Conservation (phyloP, 2,888 invertebrate species). For the Aricia artaxerxes region DNA sequence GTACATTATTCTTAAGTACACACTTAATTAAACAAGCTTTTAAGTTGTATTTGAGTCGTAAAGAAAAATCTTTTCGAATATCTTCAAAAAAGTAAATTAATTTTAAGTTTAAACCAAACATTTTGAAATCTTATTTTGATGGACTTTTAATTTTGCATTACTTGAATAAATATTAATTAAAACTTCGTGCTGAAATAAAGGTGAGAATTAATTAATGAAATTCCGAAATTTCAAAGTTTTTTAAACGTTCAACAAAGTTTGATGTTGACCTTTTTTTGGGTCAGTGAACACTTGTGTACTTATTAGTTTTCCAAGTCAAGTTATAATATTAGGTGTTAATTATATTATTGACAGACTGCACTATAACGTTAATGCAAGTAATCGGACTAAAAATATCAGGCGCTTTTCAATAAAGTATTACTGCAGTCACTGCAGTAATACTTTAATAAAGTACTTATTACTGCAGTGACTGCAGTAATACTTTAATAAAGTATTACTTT, state of each 20-base stretch:
- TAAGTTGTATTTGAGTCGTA: neutral
- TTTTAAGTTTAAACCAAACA: constrained; percentile 11
- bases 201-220: neutral
- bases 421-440: too few species aligned
- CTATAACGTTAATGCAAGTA: too few species aligned
- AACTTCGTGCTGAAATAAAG: constrained; percentile 1
- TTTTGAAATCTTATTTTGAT: neutral
- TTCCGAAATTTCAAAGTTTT: neutral
- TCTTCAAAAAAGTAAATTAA: neutral
- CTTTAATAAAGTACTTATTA: too few species aligned
- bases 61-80: neutral
- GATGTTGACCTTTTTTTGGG: neutral
- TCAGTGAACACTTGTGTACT: neutral
- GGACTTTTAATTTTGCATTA: constrained; percentile 2
- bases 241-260: neutral
- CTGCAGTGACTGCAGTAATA: too few species aligned
- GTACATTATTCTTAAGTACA: neutral
- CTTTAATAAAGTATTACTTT: too few species aligned
- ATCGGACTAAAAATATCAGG: too few species aligned
- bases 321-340: too few species aligned
- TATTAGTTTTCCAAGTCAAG: too few species aligned
- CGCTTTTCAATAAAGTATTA: too few species aligned
- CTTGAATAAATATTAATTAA: neutral
- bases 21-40: neutral
- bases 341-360: too few species aligned